Evolutionary conservation across 2,888 invertebrate species (phyloP).

Genomic region (Caradrina kadenii): DNA sequence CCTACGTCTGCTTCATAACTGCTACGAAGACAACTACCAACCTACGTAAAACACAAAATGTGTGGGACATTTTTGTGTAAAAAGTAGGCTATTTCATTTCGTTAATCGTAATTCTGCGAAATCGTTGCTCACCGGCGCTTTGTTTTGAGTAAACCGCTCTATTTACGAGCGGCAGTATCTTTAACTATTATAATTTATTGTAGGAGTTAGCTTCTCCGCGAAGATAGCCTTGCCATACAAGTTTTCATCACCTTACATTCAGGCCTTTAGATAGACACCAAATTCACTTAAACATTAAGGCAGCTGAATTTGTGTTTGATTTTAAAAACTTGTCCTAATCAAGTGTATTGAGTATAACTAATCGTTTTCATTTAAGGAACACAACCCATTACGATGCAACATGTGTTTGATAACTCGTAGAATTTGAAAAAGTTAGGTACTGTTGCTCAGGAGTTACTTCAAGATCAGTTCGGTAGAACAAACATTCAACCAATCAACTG

Average conservation of each 20-base stretch:
- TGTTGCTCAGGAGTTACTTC: conserved; percentile 20
- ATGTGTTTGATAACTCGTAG: conserved; percentile 15
- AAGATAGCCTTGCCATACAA: not conserved
- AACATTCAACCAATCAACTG: conserved; percentile 52
- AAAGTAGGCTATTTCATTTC: conserved; percentile 23
- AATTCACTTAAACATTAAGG: not conserved
- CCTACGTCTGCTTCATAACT: not conserved
- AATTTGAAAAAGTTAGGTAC: not conserved
- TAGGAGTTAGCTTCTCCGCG: not conserved
- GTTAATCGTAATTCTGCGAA: conserved; percentile 21
- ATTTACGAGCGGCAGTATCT: conserved; percentile 29
- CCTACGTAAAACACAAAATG: not conserved
- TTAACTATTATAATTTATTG: conserved; percentile 22
- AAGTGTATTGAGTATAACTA: conserved; percentile 12
- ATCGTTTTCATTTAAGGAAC: conserved; percentile 22
- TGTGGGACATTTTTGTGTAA: conserved; percentile 6
- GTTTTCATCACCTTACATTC: not conserved
- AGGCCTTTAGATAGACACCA: not conserved
- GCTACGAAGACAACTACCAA: not conserved
- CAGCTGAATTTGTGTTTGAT: not conserved
- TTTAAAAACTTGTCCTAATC: not conserved
- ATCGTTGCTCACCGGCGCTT: conserved; percentile 6
- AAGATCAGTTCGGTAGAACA: conserved; percentile 58
- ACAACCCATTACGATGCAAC: conserved; percentile 20
- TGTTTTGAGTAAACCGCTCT: conserved; percentile 26